These are phyloP conservation scores for Stegodyphus dumicola DNA, from an alignment of 1,140 invertebrate genomes.

Conservation along the genomic window DNA sequence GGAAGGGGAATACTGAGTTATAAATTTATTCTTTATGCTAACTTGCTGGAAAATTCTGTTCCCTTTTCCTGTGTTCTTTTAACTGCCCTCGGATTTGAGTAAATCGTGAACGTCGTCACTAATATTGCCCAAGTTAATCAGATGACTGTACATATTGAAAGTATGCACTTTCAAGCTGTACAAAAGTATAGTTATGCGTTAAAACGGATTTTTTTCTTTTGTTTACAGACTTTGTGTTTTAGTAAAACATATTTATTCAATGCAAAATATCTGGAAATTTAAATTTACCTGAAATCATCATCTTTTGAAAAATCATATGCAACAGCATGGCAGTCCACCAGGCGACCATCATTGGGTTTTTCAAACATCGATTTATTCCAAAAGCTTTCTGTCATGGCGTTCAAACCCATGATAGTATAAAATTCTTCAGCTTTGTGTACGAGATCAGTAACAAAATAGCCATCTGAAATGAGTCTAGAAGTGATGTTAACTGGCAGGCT, in stretches of 20 bases:
- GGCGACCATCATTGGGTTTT: slow-evolving; percentile 73
- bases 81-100: too few relatives aligned
- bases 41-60: too few relatives aligned
- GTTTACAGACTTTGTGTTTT: too few relatives aligned
- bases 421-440: slow-evolving; percentile 86
- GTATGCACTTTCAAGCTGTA: too few relatives aligned
- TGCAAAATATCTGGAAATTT: slow-evolving; percentile 40
- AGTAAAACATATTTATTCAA: not conserved
- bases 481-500: slow-evolving; percentile 79
- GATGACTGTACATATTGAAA: too few relatives aligned
- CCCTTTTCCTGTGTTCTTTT: too few relatives aligned
- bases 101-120: too few relatives aligned
- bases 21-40: too few relatives aligned
- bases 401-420: slow-evolving; percentile 85
- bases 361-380: slow-evolving; percentile 71
- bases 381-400: slow-evolving; percentile 78
- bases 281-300: slow-evolving; percentile 81
- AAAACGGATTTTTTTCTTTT: too few relatives aligned
- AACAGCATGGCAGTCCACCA: slow-evolving; percentile 84
- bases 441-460: slow-evolving; percentile 79
- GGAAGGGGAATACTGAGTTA: too few relatives aligned
- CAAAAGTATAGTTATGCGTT: too few relatives aligned
- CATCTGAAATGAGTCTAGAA: slow-evolving; percentile 77
- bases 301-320: slow-evolving; percentile 90
- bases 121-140: too few relatives aligned